Evolutionary conservation across 1,140 invertebrate species (phyloP).

Genomic region (Trichonephila clavipes): DNA sequence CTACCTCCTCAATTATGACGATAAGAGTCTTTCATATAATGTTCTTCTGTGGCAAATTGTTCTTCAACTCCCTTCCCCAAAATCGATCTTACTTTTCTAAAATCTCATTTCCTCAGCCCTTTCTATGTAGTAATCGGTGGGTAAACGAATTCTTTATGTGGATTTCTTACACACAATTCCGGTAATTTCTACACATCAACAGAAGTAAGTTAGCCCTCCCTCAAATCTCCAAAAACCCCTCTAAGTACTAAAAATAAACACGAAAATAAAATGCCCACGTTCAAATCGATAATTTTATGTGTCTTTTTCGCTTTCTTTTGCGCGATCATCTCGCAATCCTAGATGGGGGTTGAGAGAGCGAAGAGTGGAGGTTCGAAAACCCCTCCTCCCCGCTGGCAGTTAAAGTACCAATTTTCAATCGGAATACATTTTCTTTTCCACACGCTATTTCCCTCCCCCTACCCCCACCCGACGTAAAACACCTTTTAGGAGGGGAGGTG

Average conservation of each 20-base stretch:
- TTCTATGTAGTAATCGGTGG: neutral
- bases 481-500: neutral
- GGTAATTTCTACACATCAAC: neutral
- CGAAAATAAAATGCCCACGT: neutral
- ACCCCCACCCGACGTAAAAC: neutral
- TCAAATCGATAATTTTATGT: constrained; percentile 2
- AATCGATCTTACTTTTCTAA: neutral
- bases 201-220: neutral
- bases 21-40: too few species aligned
- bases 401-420: constrained; percentile 38
- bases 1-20: too few species aligned
- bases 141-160: neutral
- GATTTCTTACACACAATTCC: neutral
- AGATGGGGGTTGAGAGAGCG: neutral
- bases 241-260: neutral
- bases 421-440: constrained; percentile 22
- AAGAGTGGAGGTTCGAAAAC: neutral
- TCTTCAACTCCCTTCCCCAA: neutral
- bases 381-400: neutral
- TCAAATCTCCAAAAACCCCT: too few species aligned
- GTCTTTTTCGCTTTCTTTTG: neutral
- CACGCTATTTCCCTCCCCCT: neutral
- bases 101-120: neutral
- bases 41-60: too few species aligned
- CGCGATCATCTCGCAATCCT: neutral